Evolutionary conservation across 2,797 vertebrate species (phyloP).

Genomic region (Malacoctenus gilli): DNA sequence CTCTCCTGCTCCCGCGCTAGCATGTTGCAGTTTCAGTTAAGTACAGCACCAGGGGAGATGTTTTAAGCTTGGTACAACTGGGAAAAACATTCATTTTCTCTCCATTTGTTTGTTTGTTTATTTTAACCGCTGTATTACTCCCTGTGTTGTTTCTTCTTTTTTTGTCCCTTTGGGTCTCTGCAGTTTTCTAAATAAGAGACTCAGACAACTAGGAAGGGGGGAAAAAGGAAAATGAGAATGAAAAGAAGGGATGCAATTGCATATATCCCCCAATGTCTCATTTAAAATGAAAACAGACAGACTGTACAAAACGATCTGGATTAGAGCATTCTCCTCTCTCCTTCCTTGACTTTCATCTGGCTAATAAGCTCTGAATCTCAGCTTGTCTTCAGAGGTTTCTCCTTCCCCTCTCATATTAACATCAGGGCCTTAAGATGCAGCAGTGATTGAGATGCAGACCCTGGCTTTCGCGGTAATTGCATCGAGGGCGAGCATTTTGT

Average conservation of each 20-base stretch:
- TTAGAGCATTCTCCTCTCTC: slow-evolving; percentile 63
- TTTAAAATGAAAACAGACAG: slow-evolving; percentile 71
- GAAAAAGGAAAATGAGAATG: slow-evolving; percentile 16
- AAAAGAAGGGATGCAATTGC: slow-evolving; percentile 39
- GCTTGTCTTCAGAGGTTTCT: slow-evolving; percentile 55
- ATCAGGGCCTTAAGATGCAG: slow-evolving; percentile 26
- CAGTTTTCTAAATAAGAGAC: slow-evolving; percentile 57
- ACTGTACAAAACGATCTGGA: slow-evolving; percentile 68
- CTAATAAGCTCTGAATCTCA: slow-evolving; percentile 68
- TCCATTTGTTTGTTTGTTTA: slow-evolving; percentile 61
- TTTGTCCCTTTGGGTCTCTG: slow-evolving; percentile 41
- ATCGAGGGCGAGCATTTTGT: slow-evolving; percentile 49
- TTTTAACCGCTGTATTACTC: slow-evolving; percentile 38
- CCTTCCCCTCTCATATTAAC: slow-evolving; percentile 54
- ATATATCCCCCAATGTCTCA: slow-evolving; percentile 70
- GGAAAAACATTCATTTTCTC: slow-evolving; percentile 46
- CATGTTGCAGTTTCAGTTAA: slow-evolving; percentile 15
- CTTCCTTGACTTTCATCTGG: slow-evolving; percentile 68
- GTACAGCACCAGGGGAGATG: slow-evolving; percentile 36
- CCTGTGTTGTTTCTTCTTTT: slow-evolving; percentile 11
- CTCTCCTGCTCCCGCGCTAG: neutral
- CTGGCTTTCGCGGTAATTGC: slow-evolving; percentile 52
- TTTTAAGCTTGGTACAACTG: slow-evolving; percentile 56
- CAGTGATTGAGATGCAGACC: slow-evolving; percentile 59
- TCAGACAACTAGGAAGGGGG: slow-evolving; percentile 35